Conservation (phyloP, 2,888 invertebrate genomes). For the Mylabris sibirica region DNA sequence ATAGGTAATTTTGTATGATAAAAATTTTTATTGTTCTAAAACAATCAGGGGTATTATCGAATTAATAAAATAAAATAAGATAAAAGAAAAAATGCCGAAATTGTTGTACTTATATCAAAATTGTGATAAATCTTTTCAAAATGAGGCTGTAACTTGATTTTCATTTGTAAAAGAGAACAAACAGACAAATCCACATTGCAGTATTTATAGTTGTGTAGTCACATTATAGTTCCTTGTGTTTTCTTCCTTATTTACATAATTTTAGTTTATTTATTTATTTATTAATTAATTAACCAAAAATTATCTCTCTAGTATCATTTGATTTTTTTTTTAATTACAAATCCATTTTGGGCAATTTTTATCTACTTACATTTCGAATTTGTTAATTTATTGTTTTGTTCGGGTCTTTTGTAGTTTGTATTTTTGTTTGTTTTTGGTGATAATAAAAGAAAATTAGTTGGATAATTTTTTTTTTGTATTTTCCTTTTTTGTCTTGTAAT, state of each 20-base stretch:
- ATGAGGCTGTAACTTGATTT: background rate
- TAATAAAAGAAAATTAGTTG: background rate
- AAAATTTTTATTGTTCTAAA: background rate
- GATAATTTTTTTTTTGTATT: background rate
- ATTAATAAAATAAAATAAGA: background rate
- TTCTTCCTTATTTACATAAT: background rate
- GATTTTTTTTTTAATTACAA: background rate
- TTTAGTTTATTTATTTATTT: slow-evolving; percentile 1
- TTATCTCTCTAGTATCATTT: background rate
- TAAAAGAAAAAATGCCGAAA: background rate
- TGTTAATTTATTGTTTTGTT: background rate
- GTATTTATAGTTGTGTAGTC: background rate
- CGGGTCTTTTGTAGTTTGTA: background rate
- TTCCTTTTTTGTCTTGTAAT: background rate
- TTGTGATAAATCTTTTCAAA: background rate
- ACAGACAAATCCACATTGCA: background rate
- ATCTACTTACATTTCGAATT: background rate
- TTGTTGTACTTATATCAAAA: background rate
- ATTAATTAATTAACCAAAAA: background rate
- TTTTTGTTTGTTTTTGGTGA: background rate
- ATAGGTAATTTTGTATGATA: background rate
- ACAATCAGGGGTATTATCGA: background rate
- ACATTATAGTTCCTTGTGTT: background rate
- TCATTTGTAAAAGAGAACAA: background rate
- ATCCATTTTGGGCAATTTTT: background rate